Percentiles rank a stretch among this genome's conserved stretches.
phyloP scores from a whole-genome alignment of 2,888 invertebrate species.

The Chrysotoxum bicinctum region DNA sequence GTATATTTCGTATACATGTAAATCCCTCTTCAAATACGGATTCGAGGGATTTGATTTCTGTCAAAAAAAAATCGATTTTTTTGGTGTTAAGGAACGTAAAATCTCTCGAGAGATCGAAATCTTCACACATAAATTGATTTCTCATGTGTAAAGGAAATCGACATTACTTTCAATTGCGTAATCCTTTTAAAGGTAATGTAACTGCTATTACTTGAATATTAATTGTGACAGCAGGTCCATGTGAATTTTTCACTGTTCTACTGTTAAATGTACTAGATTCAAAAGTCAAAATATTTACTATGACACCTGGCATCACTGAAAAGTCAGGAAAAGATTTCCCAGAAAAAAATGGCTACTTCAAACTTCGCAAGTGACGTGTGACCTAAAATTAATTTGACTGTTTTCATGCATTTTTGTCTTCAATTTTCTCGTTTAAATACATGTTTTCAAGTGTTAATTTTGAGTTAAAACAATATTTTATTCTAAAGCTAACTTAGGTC shows the following conservation, averaged over 20 bases:
- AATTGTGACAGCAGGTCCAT: too few relatives aligned
- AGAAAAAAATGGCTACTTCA: constrained; percentile 65
- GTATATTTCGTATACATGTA: too few relatives aligned
- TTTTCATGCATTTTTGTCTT: constrained; percentile 58
- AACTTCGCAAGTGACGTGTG: constrained; percentile 71
- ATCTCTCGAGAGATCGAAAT: too few relatives aligned
- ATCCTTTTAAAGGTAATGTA: too few relatives aligned
- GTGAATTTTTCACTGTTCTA: not conserved
- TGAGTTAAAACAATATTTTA: not conserved
- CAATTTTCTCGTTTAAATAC: constrained; percentile 38
- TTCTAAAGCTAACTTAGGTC: not conserved
- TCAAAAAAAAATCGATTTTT: too few relatives aligned
- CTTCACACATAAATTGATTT: too few relatives aligned
- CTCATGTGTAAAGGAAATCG: too few relatives aligned
- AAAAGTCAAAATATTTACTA: not conserved
- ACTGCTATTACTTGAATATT: too few relatives aligned
- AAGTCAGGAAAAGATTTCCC: constrained; percentile 35
- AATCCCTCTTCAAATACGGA: too few relatives aligned
- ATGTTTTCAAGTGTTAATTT: constrained; percentile 6
- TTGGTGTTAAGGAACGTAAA: too few relatives aligned
- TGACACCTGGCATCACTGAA: constrained; percentile 46
- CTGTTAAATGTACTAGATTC: constrained; percentile 14
- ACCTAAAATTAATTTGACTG: constrained; percentile 50
- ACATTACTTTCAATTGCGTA: too few relatives aligned
- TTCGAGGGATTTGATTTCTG: too few relatives aligned